A percentile compares a stretch with the other conserved stretches of the same genome.
phyloP scores from a whole-genome alignment of 2,113 vertebrate species.

The Sturnus vulgaris region DNA sequence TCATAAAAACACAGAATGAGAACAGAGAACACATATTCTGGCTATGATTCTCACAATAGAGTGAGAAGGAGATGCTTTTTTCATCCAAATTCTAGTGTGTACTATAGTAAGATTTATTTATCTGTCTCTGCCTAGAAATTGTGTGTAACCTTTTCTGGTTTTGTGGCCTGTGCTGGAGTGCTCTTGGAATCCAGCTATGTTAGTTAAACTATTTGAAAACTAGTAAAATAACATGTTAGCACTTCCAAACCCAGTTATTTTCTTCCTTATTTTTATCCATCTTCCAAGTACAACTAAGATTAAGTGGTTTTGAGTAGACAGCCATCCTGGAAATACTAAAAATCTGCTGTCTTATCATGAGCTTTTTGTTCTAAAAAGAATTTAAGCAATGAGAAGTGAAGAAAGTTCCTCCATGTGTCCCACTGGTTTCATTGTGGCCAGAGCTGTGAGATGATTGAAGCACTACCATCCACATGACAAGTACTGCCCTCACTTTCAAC shows the following conservation, averaged over 20 bases:
- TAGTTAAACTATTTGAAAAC: constrained; percentile 40
- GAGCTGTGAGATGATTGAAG: neutral
- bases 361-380: neutral
- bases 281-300: constrained; percentile 1
- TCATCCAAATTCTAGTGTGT: neutral
- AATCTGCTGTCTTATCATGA: neutral
- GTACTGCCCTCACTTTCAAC: neutral
- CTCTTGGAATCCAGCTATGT: neutral
- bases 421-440: neutral
- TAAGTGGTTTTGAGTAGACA: neutral
- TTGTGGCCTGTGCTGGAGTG: neutral
- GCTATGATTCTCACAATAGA: neutral
- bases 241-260: constrained; percentile 18
- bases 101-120: neutral
- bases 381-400: neutral
- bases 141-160: constrained; percentile 10
- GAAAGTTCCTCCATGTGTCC: neutral
- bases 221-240: constrained; percentile 45
- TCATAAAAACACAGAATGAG: neutral
- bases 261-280: constrained; percentile 42
- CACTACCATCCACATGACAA: neutral
- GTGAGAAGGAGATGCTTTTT: neutral
- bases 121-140: neutral
- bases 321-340: neutral
- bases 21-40: neutral